Base-by-base conservation (phyloP, 2,113 vertebrate species). In the Neotoma lepida region DNA sequence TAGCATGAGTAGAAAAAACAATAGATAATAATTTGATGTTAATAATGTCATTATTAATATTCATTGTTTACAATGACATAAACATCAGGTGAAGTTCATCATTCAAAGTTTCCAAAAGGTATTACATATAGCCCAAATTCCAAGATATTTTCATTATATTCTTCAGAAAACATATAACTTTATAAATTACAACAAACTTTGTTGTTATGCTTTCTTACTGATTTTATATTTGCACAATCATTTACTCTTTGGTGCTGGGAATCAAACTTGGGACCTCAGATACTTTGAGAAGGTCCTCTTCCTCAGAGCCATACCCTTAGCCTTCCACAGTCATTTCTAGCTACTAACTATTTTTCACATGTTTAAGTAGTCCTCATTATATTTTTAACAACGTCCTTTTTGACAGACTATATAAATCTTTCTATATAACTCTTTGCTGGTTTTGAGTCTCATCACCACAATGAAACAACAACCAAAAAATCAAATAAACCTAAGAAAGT, bases 211-310 rank as follows among this genome's bases (percentile, higher is more conserved):
- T 87, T 63, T 94, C 0, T 70, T 61, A 90, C 24, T 49, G 5
- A 91, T 80, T 90, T 93, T 96, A 76, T 73, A 85, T 89, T 89
- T 49, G 0, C 22, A 71, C 39, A 91, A 82, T 86, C 18, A 86
- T 33, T 68, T 66, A 49, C 28, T 22, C 33, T 64, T 20, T 66
- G 41, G 0, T 44, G 80, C 4, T 64, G 15, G 4, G 4, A 6
- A 4, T 24, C 44, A 86, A 68, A 86, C 18, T 14, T 2, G 3
- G 63, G 12, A 46, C 20, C 5, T 51, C 10, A 49, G 9, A 68
- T 13, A 51, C 6, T 20, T 15, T 51, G 33, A 86, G 82, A 6
- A 68, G 2, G 13, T 49, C 3, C 6, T 86, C 46, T 14, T 49
- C 17, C 1, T 8, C 44, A 46, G 63, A 68, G 10, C 10, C 18